phyloP scores from a whole-genome alignment of 2,888 invertebrate genomes.

The Drosophila recens region DNA sequence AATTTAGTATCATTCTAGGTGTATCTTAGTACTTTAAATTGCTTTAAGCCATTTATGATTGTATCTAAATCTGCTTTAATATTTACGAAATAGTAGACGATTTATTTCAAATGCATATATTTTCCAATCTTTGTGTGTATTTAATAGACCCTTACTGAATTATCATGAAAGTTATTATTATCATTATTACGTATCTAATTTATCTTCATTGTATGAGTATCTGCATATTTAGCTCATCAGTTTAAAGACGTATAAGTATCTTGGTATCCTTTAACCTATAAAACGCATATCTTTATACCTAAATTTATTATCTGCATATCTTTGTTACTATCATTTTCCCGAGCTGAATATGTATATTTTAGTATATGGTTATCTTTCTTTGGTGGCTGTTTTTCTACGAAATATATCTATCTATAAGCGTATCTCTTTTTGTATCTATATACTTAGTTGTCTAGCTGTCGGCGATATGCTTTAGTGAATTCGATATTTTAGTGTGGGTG shows the following conservation, averaged over 20 bases:
- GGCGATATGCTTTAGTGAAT: constrained; percentile 16
- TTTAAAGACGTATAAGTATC: background rate
- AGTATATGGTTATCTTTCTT: background rate
- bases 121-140: background rate
- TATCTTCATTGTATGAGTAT: background rate
- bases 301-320: background rate
- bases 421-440: background rate
- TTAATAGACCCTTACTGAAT: too few species aligned
- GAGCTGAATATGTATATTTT: background rate
- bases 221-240: background rate
- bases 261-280: background rate
- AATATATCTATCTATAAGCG: background rate
- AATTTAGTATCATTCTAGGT: background rate
- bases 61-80: too few species aligned
- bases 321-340: background rate
- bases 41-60: background rate
- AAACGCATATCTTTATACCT: background rate
- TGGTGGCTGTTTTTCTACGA: background rate
- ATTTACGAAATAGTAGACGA: background rate
- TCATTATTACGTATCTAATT: background rate
- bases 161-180: background rate
- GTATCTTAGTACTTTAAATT: background rate
- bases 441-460: background rate
- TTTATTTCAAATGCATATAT: too few species aligned
- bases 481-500: constrained; percentile 6